These are phyloP conservation scores for Xestia c-nigrum DNA, from an alignment of 2,888 invertebrate genomes.

Conservation along the genomic window DNA sequence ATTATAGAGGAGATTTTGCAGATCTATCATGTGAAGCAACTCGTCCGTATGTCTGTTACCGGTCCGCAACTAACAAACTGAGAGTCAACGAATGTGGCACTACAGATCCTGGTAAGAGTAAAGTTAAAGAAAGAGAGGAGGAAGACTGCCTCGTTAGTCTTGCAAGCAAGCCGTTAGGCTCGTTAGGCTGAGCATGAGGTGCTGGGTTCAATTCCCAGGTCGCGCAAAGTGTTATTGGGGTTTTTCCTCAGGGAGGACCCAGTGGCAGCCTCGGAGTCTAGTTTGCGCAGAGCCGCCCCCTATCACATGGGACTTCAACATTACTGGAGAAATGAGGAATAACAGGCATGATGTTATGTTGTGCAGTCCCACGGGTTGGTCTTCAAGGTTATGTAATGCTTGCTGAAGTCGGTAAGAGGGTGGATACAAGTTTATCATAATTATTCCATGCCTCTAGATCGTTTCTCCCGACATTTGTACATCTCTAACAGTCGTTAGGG, in stretches of 20 bases:
- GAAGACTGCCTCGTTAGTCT: too few relatives aligned
- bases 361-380: neutral
- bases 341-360: too few relatives aligned
- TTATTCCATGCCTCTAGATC: neutral
- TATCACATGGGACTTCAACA: too few relatives aligned
- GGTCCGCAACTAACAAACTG: neutral
- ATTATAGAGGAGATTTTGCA: slow-evolving; percentile 42
- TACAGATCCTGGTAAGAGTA: slow-evolving; percentile 39
- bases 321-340: too few relatives aligned
- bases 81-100: slow-evolving; percentile 62
- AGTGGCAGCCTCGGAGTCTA: too few relatives aligned
- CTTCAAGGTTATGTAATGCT: neutral
- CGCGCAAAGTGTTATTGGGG: too few relatives aligned
- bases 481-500: neutral
- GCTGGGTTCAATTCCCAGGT: too few relatives aligned
- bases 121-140: accelerated
- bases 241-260: too few relatives aligned
- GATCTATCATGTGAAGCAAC: slow-evolving; percentile 50
- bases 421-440: neutral
- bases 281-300: too few relatives aligned
- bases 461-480: slow-evolving; percentile 1
- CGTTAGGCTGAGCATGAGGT: too few relatives aligned
- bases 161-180: too few relatives aligned
- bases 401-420: neutral
- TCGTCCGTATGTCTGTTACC: slow-evolving; percentile 61